Evolutionary conservation across 2,888 invertebrate species (phyloP).

Genomic region (Luperina testacea): DNA sequence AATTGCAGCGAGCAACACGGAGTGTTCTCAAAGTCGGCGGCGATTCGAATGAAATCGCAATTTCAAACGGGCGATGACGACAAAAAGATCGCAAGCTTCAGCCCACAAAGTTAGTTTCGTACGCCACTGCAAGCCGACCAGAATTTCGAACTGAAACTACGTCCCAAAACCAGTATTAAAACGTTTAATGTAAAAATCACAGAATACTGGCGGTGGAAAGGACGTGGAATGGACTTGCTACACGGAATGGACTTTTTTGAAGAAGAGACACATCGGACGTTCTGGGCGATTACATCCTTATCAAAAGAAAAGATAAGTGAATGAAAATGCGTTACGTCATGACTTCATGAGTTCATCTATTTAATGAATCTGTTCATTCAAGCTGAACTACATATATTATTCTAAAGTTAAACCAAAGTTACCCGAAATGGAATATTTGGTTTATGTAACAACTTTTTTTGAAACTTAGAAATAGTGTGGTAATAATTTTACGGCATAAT

Average conservation of each 20-base stretch:
- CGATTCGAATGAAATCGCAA: conserved; percentile 75
- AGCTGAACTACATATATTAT: conserved; percentile 18
- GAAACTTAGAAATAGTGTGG: conserved; percentile 55
- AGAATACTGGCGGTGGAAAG: conserved; percentile 11
- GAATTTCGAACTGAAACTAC: conserved; percentile 66
- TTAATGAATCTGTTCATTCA: conserved; percentile 20
- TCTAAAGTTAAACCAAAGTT: conserved; percentile 34
- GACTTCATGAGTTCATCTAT: conserved; percentile 33
- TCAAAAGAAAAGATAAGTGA: conserved; percentile 13
- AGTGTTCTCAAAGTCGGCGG: conserved; percentile 65
- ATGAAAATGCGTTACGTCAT: conserved; percentile 12
- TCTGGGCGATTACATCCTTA: not conserved
- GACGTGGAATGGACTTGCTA: not conserved
- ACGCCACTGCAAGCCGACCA: conserved; percentile 69
- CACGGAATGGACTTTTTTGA: not conserved
- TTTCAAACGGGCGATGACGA: conserved; percentile 72
- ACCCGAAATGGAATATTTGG: conserved; percentile 34
- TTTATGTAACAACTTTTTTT: conserved; percentile 26
- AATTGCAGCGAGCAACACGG: conserved; percentile 53
- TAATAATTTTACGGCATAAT: conserved; percentile 39
- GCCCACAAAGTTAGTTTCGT: conserved; percentile 75
- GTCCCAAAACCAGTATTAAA: conserved; percentile 37
- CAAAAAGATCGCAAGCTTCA: conserved; percentile 79
- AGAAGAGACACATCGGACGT: not conserved
- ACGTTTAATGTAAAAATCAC: conserved; percentile 50